These are phyloP conservation scores for Augochlora pura DNA, from an alignment of 1,140 invertebrate species.

Conservation along the genomic window DNA sequence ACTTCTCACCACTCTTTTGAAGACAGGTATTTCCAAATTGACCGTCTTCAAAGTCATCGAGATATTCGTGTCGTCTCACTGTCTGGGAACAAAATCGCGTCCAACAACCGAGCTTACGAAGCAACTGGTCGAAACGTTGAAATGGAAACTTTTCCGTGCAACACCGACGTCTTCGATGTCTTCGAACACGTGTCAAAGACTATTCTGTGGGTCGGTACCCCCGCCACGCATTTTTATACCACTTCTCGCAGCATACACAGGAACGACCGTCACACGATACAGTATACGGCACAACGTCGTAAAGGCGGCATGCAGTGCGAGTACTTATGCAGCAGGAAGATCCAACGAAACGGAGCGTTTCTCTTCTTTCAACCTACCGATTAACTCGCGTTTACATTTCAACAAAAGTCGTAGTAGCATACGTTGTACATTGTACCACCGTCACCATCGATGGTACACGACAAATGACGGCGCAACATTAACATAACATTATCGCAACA, in stretches of 20 bases:
- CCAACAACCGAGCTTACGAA: neutral
- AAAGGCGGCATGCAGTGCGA: no score
- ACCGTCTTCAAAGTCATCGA: constrained; percentile 51
- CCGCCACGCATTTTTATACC: constrained; percentile 60
- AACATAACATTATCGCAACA: no score
- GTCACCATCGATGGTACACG: no score
- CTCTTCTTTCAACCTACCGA: constrained; percentile 4
- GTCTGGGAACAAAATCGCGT: neutral
- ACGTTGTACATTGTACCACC: no score
- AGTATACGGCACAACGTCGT: neutral
- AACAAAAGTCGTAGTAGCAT: no score
- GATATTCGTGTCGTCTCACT: neutral
- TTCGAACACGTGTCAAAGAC: constrained; percentile 65
- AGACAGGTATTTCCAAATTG: constrained; percentile 10
- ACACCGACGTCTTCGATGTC: constrained; percentile 17
- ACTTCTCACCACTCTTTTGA: constrained; percentile 42
- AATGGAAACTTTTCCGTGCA: constrained; percentile 3
- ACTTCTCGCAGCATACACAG: neutral
- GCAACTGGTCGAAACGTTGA: neutral
- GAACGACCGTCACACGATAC: neutral
- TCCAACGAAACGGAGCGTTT: neutral
- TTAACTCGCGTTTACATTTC: no score
- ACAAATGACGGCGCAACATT: no score
- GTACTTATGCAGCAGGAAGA: neutral
- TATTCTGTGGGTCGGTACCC: constrained; percentile 64